These are phyloP conservation scores for Palloptera scutellata DNA, from an alignment of 2,888 invertebrate species.

Conservation along the genomic window DNA sequence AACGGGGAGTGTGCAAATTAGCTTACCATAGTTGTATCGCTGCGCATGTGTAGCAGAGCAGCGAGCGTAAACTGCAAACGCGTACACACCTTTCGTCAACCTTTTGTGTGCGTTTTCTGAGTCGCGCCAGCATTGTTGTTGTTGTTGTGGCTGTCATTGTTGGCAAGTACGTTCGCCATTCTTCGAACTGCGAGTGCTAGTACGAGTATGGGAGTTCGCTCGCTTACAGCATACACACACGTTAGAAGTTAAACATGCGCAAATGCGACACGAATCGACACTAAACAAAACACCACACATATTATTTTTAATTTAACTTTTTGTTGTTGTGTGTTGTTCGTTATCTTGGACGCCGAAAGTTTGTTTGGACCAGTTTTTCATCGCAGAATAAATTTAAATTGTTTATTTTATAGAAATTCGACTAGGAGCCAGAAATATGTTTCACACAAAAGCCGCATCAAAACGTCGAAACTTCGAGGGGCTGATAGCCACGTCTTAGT, in stretches of 20 bases:
- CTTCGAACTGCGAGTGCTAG: too few relatives aligned
- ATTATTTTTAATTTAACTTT: background rate
- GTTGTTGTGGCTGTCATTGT: background rate
- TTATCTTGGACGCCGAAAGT: too few relatives aligned
- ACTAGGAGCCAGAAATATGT: background rate
- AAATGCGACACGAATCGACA: background rate
- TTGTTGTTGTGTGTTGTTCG: too few relatives aligned
- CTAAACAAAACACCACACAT: background rate
- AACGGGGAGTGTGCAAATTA: too few relatives aligned
- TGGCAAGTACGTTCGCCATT: slow-evolving; percentile 10
- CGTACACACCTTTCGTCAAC: slow-evolving; percentile 53
- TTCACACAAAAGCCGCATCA: background rate
- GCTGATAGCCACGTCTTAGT: background rate
- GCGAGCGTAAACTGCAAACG: slow-evolving; percentile 5
- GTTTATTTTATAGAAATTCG: background rate
- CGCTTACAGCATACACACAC: background rate
- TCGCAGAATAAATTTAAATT: background rate
- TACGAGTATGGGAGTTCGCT: too few relatives aligned
- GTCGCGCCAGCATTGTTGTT: slow-evolving; percentile 13
- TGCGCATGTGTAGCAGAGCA: slow-evolving; percentile 16
- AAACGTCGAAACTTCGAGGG: background rate
- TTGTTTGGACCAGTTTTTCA: too few relatives aligned
- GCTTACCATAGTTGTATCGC: background rate
- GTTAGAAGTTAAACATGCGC: background rate
- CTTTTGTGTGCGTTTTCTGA: slow-evolving; percentile 33